These are phyloP conservation scores for Andricus grossulariae DNA, from an alignment of 1,140 invertebrate genomes.

Conservation along the genomic window DNA sequence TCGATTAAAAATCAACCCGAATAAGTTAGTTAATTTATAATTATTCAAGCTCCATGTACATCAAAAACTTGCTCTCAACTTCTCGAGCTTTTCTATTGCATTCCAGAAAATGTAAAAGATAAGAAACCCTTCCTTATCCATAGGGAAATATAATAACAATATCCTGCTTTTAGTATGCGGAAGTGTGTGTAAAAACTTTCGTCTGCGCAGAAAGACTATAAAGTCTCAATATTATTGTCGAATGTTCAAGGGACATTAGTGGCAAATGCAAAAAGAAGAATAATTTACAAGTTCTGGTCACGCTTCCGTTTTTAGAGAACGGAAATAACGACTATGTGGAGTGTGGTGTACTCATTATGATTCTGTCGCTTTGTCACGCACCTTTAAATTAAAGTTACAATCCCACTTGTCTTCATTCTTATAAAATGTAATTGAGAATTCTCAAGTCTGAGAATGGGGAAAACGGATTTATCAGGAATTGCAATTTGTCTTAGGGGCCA, in stretches of 20 bases:
- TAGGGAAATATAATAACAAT: slow-evolving; percentile 16
- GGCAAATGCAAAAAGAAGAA: background rate
- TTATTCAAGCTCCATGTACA: too few relatives aligned
- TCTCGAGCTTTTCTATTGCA: background rate
- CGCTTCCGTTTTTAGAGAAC: background rate
- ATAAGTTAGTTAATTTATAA: too few relatives aligned
- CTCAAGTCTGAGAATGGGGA: too few relatives aligned
- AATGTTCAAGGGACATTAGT: background rate
- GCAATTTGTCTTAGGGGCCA: too few relatives aligned
- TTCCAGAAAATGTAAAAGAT: slow-evolving; percentile 24
- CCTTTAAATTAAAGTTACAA: background rate
- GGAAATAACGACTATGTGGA: background rate
- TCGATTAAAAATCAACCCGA: too few relatives aligned
- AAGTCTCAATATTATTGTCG: slow-evolving; percentile 9
- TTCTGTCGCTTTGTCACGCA: background rate
- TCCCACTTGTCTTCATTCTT: background rate
- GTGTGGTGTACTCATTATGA: background rate
- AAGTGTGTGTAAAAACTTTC: background rate
- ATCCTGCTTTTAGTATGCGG: background rate
- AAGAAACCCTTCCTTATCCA: background rate
- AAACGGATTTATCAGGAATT: too few relatives aligned
- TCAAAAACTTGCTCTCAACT: too few relatives aligned
- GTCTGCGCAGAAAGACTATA: background rate
- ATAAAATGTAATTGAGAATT: background rate
- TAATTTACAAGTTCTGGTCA: background rate